Conservation (phyloP, 1,140 invertebrate genomes). For the Lepidostoma basale region DNA sequence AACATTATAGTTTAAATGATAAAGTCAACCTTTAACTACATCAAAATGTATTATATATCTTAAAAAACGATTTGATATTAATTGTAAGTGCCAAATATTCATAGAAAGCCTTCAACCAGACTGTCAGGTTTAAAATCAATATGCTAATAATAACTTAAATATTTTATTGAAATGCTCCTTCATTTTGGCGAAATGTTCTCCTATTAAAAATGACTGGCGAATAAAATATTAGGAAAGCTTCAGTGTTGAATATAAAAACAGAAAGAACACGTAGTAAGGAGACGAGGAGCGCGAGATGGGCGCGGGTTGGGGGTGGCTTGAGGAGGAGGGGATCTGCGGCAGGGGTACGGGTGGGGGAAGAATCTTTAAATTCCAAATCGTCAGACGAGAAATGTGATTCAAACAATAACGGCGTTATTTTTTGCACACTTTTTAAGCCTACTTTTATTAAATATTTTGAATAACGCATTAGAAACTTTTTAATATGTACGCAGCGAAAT, state of each 20-base stretch:
- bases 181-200: slow-evolving; percentile 18
- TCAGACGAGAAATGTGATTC: slow-evolving; percentile 15
- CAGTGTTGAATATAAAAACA: slow-evolving; percentile 38
- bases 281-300: slow-evolving; percentile 12
- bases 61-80: no score
- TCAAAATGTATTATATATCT: no score
- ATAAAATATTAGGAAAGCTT: slow-evolving; percentile 42
- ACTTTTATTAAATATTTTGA: neutral
- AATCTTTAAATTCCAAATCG: slow-evolving; percentile 39
- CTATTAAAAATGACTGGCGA: slow-evolving; percentile 40
- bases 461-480: no score
- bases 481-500: no score
- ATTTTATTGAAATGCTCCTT: neutral
- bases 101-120: no score
- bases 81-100: no score
- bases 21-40: no score
- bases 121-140: no score
- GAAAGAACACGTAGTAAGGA: slow-evolving; percentile 31
- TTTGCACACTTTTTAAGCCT: no score
- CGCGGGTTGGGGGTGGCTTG: neutral
- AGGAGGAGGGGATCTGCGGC: neutral
- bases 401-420: no score
- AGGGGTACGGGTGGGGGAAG: slow-evolving; percentile 3
- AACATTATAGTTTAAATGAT: no score
- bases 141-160: neutral